Base-by-base conservation (phyloP, 1,140 invertebrate genomes). In the Drosophila azteca region DNA sequence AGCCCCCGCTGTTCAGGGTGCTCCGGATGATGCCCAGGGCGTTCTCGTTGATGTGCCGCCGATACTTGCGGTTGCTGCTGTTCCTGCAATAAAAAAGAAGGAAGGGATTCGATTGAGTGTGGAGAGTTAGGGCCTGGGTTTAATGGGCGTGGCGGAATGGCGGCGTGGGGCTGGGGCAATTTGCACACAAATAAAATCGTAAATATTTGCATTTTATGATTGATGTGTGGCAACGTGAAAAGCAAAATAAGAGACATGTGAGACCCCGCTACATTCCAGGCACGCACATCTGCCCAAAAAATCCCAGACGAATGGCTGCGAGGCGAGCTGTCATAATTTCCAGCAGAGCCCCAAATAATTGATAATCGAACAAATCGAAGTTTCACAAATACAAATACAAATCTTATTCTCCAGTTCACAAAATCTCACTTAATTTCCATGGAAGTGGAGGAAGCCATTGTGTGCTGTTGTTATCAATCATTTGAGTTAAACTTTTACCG, bases 161-260 rank as follows among this genome's bases (percentile, higher is more conserved):
- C 63, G 62, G 58, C 55, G 46, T 22, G 48, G 20, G 31, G 24
- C 39, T 31, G 46, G 61, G 46, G 58, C 70, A 64, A 87, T 87
- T 87, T 83, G 79, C 83, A 68, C 83, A 79, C 84, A 88, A 83
- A 88, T 89, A 88, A 83, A 74, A 82, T 79, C 76, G 76, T 73
- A 83, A 83, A 88, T 88, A 88, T 88, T 88, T 88, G 84, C 83
- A 83, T 88, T 88, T 88, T 88, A 88, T 88, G 83, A 88, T 88
- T 88, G 83, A 88, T 88, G 83, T 88, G 79, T 54, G 61, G 52
- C 55, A 66, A 78, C 61, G 71, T 58, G 62, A 39, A 53, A 50
- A 58, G 66, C 79, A 49, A 77, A 82, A 77, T 50, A 83, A 35
- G 35, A 52, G 29, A 31, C 45, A 13, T 29, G 31, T 4, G 11